Base-by-base conservation (phyloP, 2,113 vertebrate species). In the Rhizomys pruinosus region DNA sequence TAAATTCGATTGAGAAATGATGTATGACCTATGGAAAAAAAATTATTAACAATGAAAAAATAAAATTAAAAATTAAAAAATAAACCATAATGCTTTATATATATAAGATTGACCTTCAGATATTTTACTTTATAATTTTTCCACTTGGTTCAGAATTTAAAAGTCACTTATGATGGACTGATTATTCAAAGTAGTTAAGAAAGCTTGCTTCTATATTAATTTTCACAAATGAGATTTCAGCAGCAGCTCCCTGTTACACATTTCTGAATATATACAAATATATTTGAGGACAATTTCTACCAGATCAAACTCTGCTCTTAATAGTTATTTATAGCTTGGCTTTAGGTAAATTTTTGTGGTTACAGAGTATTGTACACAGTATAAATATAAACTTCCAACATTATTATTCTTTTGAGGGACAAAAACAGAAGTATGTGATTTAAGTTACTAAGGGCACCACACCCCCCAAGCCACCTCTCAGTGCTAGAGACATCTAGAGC, bases 71-170 rank as follows among this genome's bases (percentile, higher is more conserved):
- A n/a, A n/a, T n/a, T n/a, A n/a, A n/a, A n/a, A n/a, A 52, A 52
- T 52, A 11, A 52, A 6, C 47, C 47, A 11, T 52, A 52, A 52
- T 52, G 47, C 47, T 11, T n/a, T n/a, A n/a, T n/a, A n/a, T n/a
- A 52, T 52, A 52, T 11, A 39, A 15, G 7, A 25, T 32, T 59
- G 59, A 27, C 32, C 27, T 37, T 52, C 7, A 7, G 15, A 0
- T 9, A 52, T 23, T 0, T n/a, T 32, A 39, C 1, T 11, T 6
- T 2, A 1, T 11, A 0, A 23, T 39, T 0, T 0, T 13, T 7
- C 20, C 25, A 57, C 57, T 74, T n/a, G 11, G 15, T 47, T 47
- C 34, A 17, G 17, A 1, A 22, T 77, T 25, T 3, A 0, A 7
- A 16, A 25, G 71, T 52, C 19, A 13, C 19, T 55, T 37, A 12